Conservation (phyloP, 1,140 invertebrate species). For the Drosophila bifasciata region DNA sequence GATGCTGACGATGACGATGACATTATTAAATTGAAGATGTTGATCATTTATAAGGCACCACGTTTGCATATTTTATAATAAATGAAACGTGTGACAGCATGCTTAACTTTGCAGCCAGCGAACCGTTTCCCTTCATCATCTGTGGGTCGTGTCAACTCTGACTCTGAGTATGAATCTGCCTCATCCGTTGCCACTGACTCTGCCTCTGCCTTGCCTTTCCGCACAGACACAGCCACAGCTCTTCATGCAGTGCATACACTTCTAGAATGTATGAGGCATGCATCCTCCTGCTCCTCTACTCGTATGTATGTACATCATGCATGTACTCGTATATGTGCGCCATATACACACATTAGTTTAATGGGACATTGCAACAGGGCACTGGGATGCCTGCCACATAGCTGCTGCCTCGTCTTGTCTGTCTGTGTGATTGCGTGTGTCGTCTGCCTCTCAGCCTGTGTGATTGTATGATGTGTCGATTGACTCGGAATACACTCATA, state of each 20-base stretch:
- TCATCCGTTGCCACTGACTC: neutral
- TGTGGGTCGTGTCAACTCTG: neutral
- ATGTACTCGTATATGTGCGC: too few species aligned
- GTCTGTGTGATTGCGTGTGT: conserved; percentile 23
- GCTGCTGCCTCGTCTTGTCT: conserved; percentile 1
- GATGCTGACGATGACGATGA: conserved; percentile 50
- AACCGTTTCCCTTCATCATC: conserved; percentile 7
- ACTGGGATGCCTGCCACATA: conserved; percentile 1
- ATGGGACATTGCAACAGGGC: conserved; percentile 62
- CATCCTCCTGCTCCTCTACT: conserved; percentile 3
- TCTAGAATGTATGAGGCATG: conserved; percentile 6
- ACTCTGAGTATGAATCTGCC: neutral
- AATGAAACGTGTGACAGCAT: conserved; percentile 81
- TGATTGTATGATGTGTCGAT: neutral
- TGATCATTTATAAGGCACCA: conserved; percentile 63
- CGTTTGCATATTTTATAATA: conserved; percentile 79
- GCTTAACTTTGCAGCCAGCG: conserved; percentile 64
- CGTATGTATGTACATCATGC: conserved; percentile 15
- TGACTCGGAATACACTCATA: too few species aligned
- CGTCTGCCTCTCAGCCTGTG: conserved; percentile 6
- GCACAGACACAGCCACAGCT: conserved; percentile 14
- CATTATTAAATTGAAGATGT: conserved; percentile 75
- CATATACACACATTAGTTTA: conserved; percentile 65
- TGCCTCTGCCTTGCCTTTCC: neutral
- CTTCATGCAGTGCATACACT: conserved; percentile 19